These are phyloP conservation scores for Lepus oiostolus DNA, from an alignment of 2,797 vertebrate genomes.

Conservation along the genomic window DNA sequence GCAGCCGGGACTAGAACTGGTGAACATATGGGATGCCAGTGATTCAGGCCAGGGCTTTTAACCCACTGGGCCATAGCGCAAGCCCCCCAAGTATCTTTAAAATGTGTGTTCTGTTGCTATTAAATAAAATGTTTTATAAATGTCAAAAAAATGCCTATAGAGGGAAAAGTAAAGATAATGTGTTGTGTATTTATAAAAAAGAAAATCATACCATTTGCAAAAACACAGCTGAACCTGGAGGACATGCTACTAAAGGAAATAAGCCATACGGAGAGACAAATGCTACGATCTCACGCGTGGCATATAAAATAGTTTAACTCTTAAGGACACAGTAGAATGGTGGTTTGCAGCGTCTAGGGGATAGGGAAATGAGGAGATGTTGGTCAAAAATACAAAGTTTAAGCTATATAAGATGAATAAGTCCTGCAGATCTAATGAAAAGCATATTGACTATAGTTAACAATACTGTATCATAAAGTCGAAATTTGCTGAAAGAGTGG, in stretches of 20 bases:
- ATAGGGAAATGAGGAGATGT: not conserved
- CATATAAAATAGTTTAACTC: not conserved
- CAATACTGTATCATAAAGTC: not conserved
- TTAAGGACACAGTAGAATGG: not conserved
- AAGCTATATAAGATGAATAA: not conserved
- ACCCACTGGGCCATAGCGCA: no score
- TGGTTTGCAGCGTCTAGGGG: not conserved
- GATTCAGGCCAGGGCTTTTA: no score
- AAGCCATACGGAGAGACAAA: not conserved
- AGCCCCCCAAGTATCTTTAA: no score
- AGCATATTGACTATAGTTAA: not conserved
- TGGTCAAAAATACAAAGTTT: not conserved
- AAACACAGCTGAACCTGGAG: no score
- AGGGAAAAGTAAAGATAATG: not conserved
- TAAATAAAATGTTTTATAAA: no score
- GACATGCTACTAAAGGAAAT: not conserved
- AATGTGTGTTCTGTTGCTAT: no score
- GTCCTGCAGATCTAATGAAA: no score
- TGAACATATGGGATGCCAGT: no score
- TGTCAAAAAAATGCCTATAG: not conserved
- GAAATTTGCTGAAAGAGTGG: not conserved
- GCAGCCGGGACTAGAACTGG: no score
- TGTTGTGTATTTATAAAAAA: not conserved
- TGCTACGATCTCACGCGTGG: not conserved
- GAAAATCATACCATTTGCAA: not conserved